phyloP scores from a whole-genome alignment of 1,140 invertebrate species.

The Hylyphantes graminicola region DNA sequence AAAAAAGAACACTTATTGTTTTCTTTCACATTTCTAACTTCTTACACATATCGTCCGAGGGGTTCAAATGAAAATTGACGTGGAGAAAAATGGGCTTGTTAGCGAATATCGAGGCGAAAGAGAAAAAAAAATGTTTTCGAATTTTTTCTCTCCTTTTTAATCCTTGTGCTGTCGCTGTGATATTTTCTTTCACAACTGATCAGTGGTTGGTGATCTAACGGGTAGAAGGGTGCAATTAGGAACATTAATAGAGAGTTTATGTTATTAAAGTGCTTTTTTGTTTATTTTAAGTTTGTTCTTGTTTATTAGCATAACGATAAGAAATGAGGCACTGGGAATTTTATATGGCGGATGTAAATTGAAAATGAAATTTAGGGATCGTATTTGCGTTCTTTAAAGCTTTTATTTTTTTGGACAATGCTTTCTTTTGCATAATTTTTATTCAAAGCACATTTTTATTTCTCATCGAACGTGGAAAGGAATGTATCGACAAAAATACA shows the following conservation, averaged over 20 bases:
- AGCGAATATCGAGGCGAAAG: not conserved
- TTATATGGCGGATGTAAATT: no score
- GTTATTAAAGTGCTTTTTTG: no score
- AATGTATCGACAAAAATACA: no score
- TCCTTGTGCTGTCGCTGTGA: conserved; percentile 7
- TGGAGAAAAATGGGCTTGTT: conserved; percentile 43
- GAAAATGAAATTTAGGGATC: no score
- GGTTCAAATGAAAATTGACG: conserved; percentile 44
- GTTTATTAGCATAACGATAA: no score
- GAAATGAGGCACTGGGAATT: no score
- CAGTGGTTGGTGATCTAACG: not conserved
- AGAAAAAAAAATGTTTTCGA: conserved; percentile 4
- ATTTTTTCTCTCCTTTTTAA: not conserved
- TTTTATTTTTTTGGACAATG: no score
- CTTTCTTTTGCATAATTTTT: no score
- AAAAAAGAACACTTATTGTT: conserved; percentile 15
- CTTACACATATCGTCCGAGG: conserved; percentile 14
- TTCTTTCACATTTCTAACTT: not conserved
- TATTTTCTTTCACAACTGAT: conserved; percentile 2
- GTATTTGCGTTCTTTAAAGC: no score
- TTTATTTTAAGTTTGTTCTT: no score
- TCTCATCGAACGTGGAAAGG: no score
- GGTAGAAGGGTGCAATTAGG: conserved; percentile 24
- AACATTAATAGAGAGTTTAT: not conserved
- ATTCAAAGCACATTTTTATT: no score